A percentile compares a stretch with the other conserved stretches of the same genome.
Evolutionary conservation across 2,888 invertebrate genomes (phyloP).

Genomic region (Gymnocheta viridis): DNA sequence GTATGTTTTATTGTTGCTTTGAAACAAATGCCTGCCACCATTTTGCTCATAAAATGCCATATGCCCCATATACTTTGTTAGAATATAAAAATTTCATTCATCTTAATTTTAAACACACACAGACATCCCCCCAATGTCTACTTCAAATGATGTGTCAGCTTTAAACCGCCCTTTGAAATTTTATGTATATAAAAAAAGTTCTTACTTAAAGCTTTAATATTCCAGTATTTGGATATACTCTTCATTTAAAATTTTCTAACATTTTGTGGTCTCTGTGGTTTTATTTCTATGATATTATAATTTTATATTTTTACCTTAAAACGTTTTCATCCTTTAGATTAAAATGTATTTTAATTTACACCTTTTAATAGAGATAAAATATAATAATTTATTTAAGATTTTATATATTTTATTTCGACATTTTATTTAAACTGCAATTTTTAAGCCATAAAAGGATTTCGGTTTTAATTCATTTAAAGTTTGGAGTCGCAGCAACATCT

Average conservation of each 20-base stretch:
- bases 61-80: constrained; percentile 43
- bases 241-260: constrained; percentile 41
- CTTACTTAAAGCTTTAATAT: constrained; percentile 56
- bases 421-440: neutral
- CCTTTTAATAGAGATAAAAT: neutral
- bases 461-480: neutral
- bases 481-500: neutral
- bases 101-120: constrained; percentile 12
- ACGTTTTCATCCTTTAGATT: constrained; percentile 71
- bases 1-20: constrained; percentile 17
- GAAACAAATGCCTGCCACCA: constrained; percentile 60
- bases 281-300: constrained; percentile 52
- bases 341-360: constrained; percentile 73
- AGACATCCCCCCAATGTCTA: neutral
- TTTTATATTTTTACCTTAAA: constrained; percentile 36
- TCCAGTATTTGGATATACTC: constrained; percentile 23
- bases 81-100: constrained; percentile 14
- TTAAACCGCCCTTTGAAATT: constrained; percentile 36
- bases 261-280: constrained; percentile 67
- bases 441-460: neutral
- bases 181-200: neutral
- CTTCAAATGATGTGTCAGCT: neutral
- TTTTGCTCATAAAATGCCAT: constrained; percentile 54
- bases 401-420: neutral
- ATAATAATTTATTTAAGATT: constrained; percentile 1